Conservation (phyloP, 1,140 invertebrate genomes). For the Heliconius himera region DNA sequence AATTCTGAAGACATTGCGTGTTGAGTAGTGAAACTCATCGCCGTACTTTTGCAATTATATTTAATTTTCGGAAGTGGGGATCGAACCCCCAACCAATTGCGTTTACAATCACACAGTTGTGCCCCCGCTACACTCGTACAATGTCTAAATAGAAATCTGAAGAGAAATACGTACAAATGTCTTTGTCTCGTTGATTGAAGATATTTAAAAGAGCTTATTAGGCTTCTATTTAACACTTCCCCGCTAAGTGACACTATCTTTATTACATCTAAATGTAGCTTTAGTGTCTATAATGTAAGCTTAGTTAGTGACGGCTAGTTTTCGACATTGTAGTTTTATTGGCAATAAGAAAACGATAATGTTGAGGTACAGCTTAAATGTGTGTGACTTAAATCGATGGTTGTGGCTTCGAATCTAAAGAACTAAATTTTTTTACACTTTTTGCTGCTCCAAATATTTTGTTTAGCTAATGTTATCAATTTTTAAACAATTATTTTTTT, state of each 20-base stretch:
- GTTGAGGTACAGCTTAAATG: not conserved
- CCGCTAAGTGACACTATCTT: not conserved
- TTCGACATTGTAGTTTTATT: not conserved
- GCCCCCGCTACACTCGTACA: not conserved
- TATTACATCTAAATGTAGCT: not conserved
- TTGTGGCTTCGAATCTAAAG: not conserved
- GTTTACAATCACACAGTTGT: no score
- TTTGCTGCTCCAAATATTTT: not conserved
- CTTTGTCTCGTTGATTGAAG: not conserved
- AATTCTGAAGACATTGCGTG: no score
- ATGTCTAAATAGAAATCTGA: not conserved
- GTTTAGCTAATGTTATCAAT: not conserved
- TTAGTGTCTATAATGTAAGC: not conserved
- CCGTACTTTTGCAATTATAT: no score
- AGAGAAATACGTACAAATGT: not conserved
- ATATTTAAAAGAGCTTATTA: not conserved
- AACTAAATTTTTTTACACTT: no score
- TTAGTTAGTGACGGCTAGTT: not conserved
- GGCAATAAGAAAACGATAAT: not conserved
- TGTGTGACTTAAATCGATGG: not conserved
- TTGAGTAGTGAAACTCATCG: no score
- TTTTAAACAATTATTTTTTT: not conserved
- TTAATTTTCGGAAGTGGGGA: no score
- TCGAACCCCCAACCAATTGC: no score
- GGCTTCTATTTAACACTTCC: not conserved